Percentiles rank a stretch among this genome's conserved stretches.
These are phyloP conservation scores for Danio rerio DNA, from an alignment of 2,113 vertebrate species.

Conservation along the genomic window DNA sequence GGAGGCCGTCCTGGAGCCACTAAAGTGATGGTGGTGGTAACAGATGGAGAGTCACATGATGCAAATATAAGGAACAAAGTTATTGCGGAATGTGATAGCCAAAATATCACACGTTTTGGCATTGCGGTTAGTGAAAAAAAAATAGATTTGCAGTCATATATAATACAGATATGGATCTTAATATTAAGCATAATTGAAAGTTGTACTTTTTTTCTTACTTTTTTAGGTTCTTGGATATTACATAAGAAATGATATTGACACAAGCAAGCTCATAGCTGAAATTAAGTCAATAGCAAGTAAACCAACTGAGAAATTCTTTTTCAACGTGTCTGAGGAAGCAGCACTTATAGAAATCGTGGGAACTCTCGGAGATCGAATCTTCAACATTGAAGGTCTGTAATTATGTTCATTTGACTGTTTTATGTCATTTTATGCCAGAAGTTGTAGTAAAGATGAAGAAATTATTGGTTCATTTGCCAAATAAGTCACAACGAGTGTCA, in stretches of 20 bases:
- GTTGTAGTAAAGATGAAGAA: too few species aligned
- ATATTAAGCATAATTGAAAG: not conserved
- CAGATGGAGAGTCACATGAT: conserved; percentile 88
- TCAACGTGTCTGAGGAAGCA: conserved; percentile 90
- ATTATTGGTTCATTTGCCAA: too few species aligned
- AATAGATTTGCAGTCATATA: not conserved
- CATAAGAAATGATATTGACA: conserved; percentile 84
- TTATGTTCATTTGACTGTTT: not conserved
- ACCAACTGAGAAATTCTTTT: conserved; percentile 89
- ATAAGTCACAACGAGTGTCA: too few species aligned
- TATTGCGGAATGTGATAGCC: conserved; percentile 78
- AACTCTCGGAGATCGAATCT: conserved; percentile 90
- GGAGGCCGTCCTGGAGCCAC: conserved; percentile 80
- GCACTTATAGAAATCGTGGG: conserved; percentile 89
- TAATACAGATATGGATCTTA: not conserved
- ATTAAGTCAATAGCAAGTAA: conserved; percentile 93
- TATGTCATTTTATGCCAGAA: too few species aligned
- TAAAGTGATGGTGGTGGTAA: conserved; percentile 90
- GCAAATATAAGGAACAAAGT: conserved; percentile 68
- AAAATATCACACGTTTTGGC: conserved; percentile 84
- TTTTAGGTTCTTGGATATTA: conserved; percentile 92
- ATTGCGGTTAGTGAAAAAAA: conserved; percentile 82
- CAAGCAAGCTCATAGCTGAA: conserved; percentile 88
- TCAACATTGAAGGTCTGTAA: conserved; percentile 92
- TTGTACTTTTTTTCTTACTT: not conserved